Base-by-base conservation (phyloP, 2,888 invertebrate genomes). In the Nomada hirtipes region DNA sequence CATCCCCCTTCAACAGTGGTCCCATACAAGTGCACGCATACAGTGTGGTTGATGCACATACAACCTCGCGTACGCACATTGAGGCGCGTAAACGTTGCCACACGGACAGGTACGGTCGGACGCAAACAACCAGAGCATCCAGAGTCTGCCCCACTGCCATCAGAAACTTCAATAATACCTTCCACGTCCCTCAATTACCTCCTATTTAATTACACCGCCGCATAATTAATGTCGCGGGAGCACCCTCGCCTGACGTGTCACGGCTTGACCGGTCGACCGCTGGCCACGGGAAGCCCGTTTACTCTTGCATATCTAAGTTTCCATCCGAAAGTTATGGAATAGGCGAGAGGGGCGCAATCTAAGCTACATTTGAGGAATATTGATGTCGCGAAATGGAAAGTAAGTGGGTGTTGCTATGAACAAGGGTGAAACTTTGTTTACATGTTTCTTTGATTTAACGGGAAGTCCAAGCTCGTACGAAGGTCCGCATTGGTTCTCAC, bases 101-200 rank as follows among this genome's bases (percentile, higher is more conserved):
- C 72, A 36, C 75, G 71, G 71, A 72, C 76, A 84, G 80, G 82
- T 71, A 76, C 57, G 52, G 73, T 26, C 74, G 61, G 65, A 76
- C 74, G 71, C 87, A 87, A 79, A 86, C 83, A 82, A 86, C 65
- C 26, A 47, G 57, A 50, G 36, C 63, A 47, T 61, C 65, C 65
- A 55, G 20, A 13, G 36, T 70, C 68, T 65, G 59, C 72, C 68
- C 83, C 79, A 20, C 63, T 78, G 86, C 88, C 89, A 89, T 90
- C 90, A 86, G 90, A 92, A 92, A 91, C 92, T 91, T 91, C 91
- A 91, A 90, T 91, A 91, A 91, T 91, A 91, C 89, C 90, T 88
- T 89, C 88, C 88, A 87, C 89, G 87, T 90, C 90, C 89, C 90
- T 90, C 90, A 91, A 91, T 92, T 91, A 91, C 91, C 90, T 88